Percentiles rank a stretch among this genome's conserved stretches.
Evolutionary conservation across 2,888 invertebrate genomes (phyloP).

Genomic region (Seira ritae): DNA sequence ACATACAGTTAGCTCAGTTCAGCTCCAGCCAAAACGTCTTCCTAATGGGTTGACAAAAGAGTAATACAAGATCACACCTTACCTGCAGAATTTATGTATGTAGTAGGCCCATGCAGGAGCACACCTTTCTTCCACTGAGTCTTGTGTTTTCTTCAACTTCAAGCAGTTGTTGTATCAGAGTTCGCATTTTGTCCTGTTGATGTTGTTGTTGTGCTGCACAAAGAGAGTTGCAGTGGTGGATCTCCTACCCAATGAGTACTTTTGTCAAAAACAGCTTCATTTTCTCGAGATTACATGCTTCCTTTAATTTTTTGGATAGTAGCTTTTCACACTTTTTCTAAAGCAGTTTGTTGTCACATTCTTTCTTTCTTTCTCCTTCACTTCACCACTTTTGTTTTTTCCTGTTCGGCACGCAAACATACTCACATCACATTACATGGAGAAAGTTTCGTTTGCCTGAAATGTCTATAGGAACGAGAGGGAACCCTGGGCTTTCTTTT

Average conservation of each 20-base stretch:
- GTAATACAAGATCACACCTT: neutral
- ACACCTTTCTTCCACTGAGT: neutral
- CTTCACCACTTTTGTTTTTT: neutral
- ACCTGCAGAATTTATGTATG: neutral
- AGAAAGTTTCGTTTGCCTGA: too few relatives aligned
- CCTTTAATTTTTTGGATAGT: conserved; percentile 44
- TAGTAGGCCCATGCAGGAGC: neutral
- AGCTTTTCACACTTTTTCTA: neutral
- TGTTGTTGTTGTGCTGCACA: too few relatives aligned
- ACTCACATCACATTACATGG: neutral
- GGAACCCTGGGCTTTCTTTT: too few relatives aligned
- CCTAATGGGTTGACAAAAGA: neutral
- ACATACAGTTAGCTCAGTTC: neutral
- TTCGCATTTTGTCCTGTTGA: too few relatives aligned
- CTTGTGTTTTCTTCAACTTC: too few relatives aligned
- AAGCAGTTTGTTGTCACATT: conserved; percentile 26
- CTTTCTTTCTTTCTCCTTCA: neutral
- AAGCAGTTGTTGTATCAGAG: too few relatives aligned
- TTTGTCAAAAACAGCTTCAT: conserved; percentile 25
- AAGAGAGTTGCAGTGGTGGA: neutral
- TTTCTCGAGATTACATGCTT: conserved; percentile 43
- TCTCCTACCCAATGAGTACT: neutral
- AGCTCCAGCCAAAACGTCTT: neutral
- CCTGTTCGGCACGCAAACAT: neutral
- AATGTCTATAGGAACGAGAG: too few relatives aligned